Conservation (phyloP, 2,888 invertebrate species). For the Hemicrepidius hirtus region DNA sequence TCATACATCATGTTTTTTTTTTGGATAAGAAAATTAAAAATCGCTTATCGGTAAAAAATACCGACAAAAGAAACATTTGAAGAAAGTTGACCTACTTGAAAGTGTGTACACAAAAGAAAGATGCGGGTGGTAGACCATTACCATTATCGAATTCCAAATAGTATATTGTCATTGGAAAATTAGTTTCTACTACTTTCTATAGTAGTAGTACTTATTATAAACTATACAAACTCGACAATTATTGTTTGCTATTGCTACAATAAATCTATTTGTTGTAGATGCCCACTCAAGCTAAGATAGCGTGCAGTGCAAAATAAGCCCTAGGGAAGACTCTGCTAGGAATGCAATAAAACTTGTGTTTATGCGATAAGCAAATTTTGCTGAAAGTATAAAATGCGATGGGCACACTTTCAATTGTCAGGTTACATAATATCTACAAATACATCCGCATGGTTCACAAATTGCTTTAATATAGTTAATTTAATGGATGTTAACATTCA, state of each 20-base stretch:
- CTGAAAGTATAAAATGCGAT: conserved; percentile 32
- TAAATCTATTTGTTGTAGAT: conserved; percentile 31
- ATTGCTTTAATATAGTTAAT: neutral
- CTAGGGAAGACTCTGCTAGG: conserved; percentile 26
- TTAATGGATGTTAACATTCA: neutral
- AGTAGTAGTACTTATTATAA: neutral
- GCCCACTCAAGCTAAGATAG: conserved; percentile 34
- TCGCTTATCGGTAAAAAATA: neutral
- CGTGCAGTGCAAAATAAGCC: conserved; percentile 29
- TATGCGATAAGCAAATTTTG: conserved; percentile 37
- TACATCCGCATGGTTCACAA: conserved; percentile 10
- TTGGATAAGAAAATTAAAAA: neutral
- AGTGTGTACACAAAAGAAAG: conserved; percentile 8
- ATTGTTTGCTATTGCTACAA: conserved; percentile 36
- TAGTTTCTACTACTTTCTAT: conserved; percentile 10
- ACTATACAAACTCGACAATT: conserved; percentile 14
- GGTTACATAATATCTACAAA: conserved; percentile 26
- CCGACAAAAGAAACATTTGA: neutral
- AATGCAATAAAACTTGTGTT: conserved; percentile 38
- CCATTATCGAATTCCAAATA: conserved; percentile 9
- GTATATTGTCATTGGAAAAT: conserved; percentile 15
- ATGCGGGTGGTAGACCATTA: neutral
- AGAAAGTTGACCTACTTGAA: conserved; percentile 12
- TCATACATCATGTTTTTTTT: conserved; percentile 23
- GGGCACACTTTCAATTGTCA: conserved; percentile 38